A percentile compares a stretch with the other conserved stretches of the same genome.
Evolutionary conservation across 2,888 invertebrate genomes (phyloP).

Genomic region (Scaptomyza polygonia): DNA sequence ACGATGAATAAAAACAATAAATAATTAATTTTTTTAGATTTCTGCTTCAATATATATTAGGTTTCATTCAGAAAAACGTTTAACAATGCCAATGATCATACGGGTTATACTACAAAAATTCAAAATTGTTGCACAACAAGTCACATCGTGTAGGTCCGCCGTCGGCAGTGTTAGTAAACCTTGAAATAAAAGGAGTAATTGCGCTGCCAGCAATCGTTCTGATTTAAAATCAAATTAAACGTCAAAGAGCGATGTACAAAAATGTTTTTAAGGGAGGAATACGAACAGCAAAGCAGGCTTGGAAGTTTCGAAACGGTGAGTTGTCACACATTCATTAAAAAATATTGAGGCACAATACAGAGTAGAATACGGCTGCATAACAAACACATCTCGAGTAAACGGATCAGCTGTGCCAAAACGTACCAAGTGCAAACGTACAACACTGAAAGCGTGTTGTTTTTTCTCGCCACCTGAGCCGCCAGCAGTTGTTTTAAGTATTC

Average conservation of each 20-base stretch:
- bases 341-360: constrained; percentile 7
- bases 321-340: constrained; percentile 33
- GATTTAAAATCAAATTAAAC: constrained; percentile 22
- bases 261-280: constrained; percentile 75
- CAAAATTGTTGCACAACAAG: background rate
- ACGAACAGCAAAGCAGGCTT: constrained; percentile 78
- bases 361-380: constrained; percentile 34
- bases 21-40: too few relatives aligned
- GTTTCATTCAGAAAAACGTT: too few relatives aligned
- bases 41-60: too few relatives aligned
- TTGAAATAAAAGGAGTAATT: background rate
- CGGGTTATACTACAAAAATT: background rate
- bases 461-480: constrained; percentile 49
- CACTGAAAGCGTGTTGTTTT: constrained; percentile 63
- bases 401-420: constrained; percentile 60
- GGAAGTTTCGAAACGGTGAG: constrained; percentile 81
- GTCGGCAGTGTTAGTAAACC: constrained; percentile 33
- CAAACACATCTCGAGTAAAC: constrained; percentile 15
- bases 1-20: too few relatives aligned
- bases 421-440: constrained; percentile 49
- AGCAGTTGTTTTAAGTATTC: constrained; percentile 55
- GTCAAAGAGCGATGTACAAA: constrained; percentile 69
- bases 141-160: constrained; percentile 12
- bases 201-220: constrained; percentile 13
- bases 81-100: too few relatives aligned